A percentile compares a stretch with the other conserved stretches of the same genome.
Evolutionary conservation across 2,888 invertebrate genomes (phyloP).

Genomic region (Melinaea marsaeus): DNA sequence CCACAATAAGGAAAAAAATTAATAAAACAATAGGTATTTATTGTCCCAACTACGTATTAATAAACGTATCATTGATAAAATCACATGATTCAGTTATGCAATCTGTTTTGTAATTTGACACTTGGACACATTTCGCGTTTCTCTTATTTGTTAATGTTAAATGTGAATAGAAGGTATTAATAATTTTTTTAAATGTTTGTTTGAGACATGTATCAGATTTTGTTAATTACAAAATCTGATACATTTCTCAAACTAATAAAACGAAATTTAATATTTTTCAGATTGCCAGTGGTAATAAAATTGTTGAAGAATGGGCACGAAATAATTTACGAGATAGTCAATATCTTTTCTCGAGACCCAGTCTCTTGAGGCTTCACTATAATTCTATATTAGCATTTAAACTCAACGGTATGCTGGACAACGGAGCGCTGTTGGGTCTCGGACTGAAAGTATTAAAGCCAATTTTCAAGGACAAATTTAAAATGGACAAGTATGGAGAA

Average conservation of each 20-base stretch:
- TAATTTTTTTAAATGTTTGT: no score
- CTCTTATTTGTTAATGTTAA: neutral
- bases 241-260: no score
- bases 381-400: slow-evolving; percentile 82
- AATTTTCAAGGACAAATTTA: slow-evolving; percentile 83
- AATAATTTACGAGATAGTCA: slow-evolving; percentile 83
- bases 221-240: no score
- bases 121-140: neutral
- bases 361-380: slow-evolving; percentile 87
- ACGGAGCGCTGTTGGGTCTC: slow-evolving; percentile 87
- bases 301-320: slow-evolving; percentile 85
- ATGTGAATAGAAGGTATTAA: no score
- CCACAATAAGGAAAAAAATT: no score
- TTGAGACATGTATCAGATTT: no score
- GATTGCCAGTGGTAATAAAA: slow-evolving; percentile 86
- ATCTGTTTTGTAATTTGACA: neutral
- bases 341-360: slow-evolving; percentile 87
- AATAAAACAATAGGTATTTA: no score
- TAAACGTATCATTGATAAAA: slow-evolving; percentile 1
- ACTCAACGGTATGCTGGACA: slow-evolving; percentile 83
- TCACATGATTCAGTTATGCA: neutral
- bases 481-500: slow-evolving; percentile 86
- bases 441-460: slow-evolving; percentile 85
- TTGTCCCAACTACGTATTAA: no score
- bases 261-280: slow-evolving; percentile 33